These are phyloP conservation scores for Panzeria rudis DNA, from an alignment of 2,888 invertebrate species.

Conservation along the genomic window DNA sequence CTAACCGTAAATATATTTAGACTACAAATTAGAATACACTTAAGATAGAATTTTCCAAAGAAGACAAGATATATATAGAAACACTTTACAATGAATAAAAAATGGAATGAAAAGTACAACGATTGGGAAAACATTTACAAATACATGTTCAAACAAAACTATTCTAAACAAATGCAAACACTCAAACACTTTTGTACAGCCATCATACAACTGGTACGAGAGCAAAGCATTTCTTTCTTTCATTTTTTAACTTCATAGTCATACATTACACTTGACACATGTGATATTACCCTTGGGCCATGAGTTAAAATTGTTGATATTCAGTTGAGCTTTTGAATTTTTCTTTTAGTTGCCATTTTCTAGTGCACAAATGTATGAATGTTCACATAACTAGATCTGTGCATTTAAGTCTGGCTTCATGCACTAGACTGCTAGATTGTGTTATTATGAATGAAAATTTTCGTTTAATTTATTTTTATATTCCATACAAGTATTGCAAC, in stretches of 20 bases:
- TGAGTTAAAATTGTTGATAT: slow-evolving; percentile 43
- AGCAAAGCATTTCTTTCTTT: slow-evolving; percentile 20
- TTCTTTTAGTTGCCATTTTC: slow-evolving; percentile 17
- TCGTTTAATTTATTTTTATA: slow-evolving; percentile 13
- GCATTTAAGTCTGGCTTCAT: not conserved
- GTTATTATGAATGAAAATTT: slow-evolving; percentile 12
- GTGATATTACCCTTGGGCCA: slow-evolving; percentile 65
- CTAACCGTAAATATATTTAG: slow-evolving; percentile 49
- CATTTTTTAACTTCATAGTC: slow-evolving; percentile 31
- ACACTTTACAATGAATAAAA: slow-evolving; percentile 7
- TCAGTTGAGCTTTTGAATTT: slow-evolving; percentile 16
- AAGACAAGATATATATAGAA: not conserved
- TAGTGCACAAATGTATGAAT: not conserved
- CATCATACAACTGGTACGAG: not conserved
- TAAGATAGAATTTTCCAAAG: slow-evolving; percentile 20
- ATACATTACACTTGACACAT: slow-evolving; percentile 63
- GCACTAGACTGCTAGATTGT: not conserved
- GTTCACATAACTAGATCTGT: not conserved
- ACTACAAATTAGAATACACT: slow-evolving; percentile 49
- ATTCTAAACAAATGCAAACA: not conserved
- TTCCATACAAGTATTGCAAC: not conserved
- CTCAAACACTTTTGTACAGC: not conserved
- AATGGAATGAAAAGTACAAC: not conserved
- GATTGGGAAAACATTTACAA: slow-evolving; percentile 15
- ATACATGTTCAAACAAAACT: not conserved